A percentile compares a stretch with the other conserved stretches of the same genome.
phyloP scores from a whole-genome alignment of 92 coral and sea anemone genomes.

The Parazoanthus atlanticus region DNA sequence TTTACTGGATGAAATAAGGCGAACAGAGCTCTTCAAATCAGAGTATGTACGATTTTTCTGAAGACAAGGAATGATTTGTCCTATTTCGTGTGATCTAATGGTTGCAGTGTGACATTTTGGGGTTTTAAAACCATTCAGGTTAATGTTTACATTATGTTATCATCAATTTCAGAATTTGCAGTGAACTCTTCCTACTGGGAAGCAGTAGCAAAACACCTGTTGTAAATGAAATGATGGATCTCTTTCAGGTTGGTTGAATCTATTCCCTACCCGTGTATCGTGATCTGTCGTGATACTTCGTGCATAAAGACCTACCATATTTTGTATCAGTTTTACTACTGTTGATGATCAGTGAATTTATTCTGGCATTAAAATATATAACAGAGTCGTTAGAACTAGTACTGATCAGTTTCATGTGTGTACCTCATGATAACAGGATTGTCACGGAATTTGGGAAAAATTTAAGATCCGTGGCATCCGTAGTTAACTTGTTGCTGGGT shows the following conservation, averaged over 20 bases:
- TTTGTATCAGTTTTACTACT: too few species aligned
- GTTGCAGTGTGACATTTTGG: neutral
- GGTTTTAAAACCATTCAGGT: neutral
- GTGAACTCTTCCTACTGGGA: slow-evolving; percentile 29
- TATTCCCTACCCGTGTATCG: neutral
- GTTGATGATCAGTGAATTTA: too few species aligned
- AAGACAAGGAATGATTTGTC: neutral
- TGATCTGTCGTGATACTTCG: neutral
- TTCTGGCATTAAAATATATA: too few species aligned
- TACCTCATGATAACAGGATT: too few species aligned
- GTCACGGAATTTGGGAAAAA: too few species aligned
- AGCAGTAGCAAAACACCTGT: slow-evolving; percentile 28
- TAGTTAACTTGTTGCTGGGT: too few species aligned
- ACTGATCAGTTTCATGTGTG: too few species aligned
- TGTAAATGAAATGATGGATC: slow-evolving; percentile 4
- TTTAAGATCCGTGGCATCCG: too few species aligned
- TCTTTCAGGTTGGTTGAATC: slow-evolving; percentile 21
- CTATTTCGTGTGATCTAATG: neutral
- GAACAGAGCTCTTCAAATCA: slow-evolving; percentile 16
- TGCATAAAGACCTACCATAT: too few species aligned
- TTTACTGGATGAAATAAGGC: slow-evolving; percentile 29
- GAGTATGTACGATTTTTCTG: neutral
- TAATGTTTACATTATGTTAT: neutral
- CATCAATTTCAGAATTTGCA: slow-evolving; percentile 13
- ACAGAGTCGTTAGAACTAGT: too few species aligned